Evolutionary conservation across 2,797 vertebrate genomes (phyloP), one percentile per base, ranked within the genome.

Genomic region (Pitangus sulphuratus): DNA sequence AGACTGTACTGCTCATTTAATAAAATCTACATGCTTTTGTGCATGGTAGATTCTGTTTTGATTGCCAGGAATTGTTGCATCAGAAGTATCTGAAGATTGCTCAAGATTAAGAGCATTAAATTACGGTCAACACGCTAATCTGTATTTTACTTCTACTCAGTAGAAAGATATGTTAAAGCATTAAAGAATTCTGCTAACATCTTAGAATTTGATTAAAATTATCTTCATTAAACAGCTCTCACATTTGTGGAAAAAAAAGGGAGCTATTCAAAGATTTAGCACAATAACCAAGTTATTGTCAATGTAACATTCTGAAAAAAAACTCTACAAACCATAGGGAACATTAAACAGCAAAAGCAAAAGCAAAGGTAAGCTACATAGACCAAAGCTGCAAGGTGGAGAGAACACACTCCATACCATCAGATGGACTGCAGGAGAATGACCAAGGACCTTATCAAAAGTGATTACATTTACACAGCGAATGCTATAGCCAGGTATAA

Each of bases 21-120:
- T 78, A 86, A 31, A 21, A 79, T 87, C 77, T 89, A 74, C 62
- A 33, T 94, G 56, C 71, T 87, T 96, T 84, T 87, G 60, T 89
- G 91, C 72, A 92, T 84, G 47, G 53, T 9, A 87, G 77, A 92
- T 64, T 84, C 47, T 54, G 19, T 39, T 90, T 71, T 72, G 47
- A 85, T 53, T 89, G 71, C 51, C 60, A 86, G 57, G 48, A 93
- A 87, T 66, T 39, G 19, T 16, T 90, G 40, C 70, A 84, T 72
- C 62, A 77, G 48, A 90, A 90, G 39, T 58, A 90, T 60, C 0
- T 56, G 51, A 87, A 82, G 68, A 82, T 19, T 84, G 71, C 44
- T 82, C 40, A 80, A 90, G 62, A 88, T 85, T 61, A 68, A 54
- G 8, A 90, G 47, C 25, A 51, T 19, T 82, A 50, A 84, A 84